Evolutionary conservation across 2,113 vertebrate genomes (phyloP), one percentile per base, ranked within the genome.

Genomic region (Elephas maximus): DNA sequence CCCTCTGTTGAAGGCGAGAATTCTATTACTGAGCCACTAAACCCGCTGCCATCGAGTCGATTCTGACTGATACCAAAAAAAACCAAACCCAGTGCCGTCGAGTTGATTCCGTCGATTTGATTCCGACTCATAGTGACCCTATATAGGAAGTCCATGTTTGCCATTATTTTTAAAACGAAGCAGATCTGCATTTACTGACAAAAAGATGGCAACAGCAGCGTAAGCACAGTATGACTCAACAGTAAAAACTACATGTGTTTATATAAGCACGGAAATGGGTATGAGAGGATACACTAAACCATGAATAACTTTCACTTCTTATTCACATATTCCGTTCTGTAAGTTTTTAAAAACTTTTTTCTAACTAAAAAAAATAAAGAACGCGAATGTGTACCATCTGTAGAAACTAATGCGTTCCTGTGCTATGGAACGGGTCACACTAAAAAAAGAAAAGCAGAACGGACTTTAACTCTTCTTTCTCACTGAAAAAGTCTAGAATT

Each of bases 361-460:
- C 76, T 85, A 96, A 73, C 41, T 71, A 17, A 24, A 80, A 60
- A 85, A 62, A 89, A 92, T 82, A 14, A 86, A 77, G 20, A 77
- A 87, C 20, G 63, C 8, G n/a, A 28, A n/a, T 71, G 10, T 60
- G 5, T 18, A 93, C 63, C 44, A 93, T 80, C 23, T 91, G 91
- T 85, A 88, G 37, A 63, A 51, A 85, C 73, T 15, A 81, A 53
- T 80, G 73, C 41, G 80, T 76, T 63, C 74, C 44, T 74, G 12
- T 44, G 12, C 53, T 87, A 82, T 10, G 24, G 8, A 94, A 89
- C 41, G 24, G n/a, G 7, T 53, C 9, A 74, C 10, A 45, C 90
- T 92, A 69, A 95, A 90, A 48, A 86, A 95, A 92, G 71, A 90
- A 94, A 95, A 92, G 80, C 24, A 81, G 15, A 69, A 33, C 84